phyloP scores from a whole-genome alignment of 2,113 vertebrate genomes.

The Brachyhypopomus occidentalis region DNA sequence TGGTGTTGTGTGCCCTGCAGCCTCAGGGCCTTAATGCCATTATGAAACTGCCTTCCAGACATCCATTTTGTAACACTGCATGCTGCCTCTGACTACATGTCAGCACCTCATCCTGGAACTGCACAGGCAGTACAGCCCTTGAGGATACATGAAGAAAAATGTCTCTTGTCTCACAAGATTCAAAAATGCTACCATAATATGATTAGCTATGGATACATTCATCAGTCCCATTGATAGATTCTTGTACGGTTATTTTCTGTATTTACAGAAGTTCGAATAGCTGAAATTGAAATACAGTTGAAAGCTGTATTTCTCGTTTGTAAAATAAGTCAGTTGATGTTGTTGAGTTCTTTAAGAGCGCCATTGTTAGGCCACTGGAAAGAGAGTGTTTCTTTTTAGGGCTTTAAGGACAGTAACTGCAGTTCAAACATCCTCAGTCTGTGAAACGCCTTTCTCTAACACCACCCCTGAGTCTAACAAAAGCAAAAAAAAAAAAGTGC shows the following conservation, averaged over 20 bases:
- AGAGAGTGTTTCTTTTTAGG: neutral
- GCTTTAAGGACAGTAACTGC: neutral
- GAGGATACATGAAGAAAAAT: neutral
- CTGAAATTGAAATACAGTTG: too few species aligned
- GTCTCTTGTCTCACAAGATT: neutral
- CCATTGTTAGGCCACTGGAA: neutral
- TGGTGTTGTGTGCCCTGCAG: neutral
- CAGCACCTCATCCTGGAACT: neutral
- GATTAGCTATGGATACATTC: too few species aligned
- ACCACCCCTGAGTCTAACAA: neutral
- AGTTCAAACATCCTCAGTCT: neutral
- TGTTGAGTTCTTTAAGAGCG: neutral
- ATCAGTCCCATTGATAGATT: neutral
- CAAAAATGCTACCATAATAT: neutral
- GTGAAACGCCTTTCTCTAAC: conserved; percentile 2
- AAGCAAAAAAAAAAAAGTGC: neutral
- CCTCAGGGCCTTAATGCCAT: neutral
- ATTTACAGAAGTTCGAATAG: neutral
- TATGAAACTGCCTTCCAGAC: neutral
- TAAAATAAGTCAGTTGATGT: neutral
- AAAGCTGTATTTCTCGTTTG: neutral
- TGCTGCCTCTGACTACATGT: neutral
- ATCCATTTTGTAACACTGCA: neutral
- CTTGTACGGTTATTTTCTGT: neutral
- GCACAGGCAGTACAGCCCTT: neutral